Evolutionary conservation across 1,140 invertebrate genomes (phyloP), one percentile per base, ranked within the genome.

Genomic region (Drosophila parvula): DNA sequence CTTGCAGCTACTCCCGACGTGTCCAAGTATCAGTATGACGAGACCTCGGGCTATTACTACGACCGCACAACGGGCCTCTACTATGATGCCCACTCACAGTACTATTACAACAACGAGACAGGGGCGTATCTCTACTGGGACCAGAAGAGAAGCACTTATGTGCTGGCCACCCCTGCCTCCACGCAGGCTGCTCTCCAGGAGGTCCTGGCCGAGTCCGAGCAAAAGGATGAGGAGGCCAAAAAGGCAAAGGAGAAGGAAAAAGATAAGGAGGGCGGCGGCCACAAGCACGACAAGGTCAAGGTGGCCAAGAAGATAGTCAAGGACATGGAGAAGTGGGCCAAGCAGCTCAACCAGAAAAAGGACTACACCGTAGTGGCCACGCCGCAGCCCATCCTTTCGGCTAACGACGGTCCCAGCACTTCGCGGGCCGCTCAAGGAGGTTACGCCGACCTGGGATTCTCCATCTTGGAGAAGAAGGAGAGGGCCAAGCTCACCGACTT

Each of bases 261-360:
- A 56, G 90, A 63, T 65, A 93, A 68, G 55, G 90, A 61, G 60
- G 38, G 45, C 4, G 32, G 53, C 1, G 81, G 41, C 90, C 93
- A 53, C 92, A 93, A 71, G 92, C 93, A 53, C 57, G 97, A 98
- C 78, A 98, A 99, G 93, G 97, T 98, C 0, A 99, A 99, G 93
- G 97, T 98, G 14, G 98, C 98, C 1, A 99, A 99, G 90, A 98
- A 99, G 93, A 99, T 99, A 81, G 98, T 98, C 0, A 99, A 99
- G 93, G 96, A 98, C 86, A 98, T 98, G 97, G 97, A 97, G 82
- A 95, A 92, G 84, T 99, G 99, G 99, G 98, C 98, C 0, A 98
- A 99, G 90, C 98, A 97, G 7, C 93, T 99, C 57, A 99, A 99
- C 93, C 98, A 99, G 89, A 98, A 98, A 93, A 99, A 99, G 92